These are phyloP conservation scores for Siniperca obscura DNA, from an alignment of 2,797 vertebrate genomes.

Conservation along the genomic window DNA sequence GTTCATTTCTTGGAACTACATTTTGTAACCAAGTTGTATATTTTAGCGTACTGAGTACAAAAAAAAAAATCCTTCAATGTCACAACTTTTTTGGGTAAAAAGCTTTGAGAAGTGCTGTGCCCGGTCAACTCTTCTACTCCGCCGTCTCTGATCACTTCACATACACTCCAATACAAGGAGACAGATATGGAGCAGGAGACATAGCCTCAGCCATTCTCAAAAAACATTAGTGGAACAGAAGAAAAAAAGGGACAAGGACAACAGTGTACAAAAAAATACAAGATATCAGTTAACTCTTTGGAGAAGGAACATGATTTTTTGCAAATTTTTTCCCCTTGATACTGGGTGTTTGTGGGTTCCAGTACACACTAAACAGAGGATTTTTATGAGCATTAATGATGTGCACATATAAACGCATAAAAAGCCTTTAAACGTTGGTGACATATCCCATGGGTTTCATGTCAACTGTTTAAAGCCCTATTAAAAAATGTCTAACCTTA, in stretches of 20 bases:
- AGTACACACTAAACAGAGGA: neutral
- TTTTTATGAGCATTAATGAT: neutral
- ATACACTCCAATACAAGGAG: constrained; percentile 43
- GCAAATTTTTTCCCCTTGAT: neutral
- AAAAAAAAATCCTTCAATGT: constrained; percentile 10
- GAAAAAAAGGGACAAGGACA: neutral
- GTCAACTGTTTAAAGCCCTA: neutral
- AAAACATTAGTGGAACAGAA: constrained; percentile 10
- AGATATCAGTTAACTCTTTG: constrained; percentile 1
- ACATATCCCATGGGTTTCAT: neutral
- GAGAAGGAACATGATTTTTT: neutral
- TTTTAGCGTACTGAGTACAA: neutral
- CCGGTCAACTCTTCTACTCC: constrained; percentile 22
- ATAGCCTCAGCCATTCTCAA: neutral
- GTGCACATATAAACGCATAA: neutral
- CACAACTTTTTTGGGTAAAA: constrained; percentile 13
- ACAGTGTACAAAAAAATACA: neutral
- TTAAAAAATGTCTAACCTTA: constrained; percentile 12
- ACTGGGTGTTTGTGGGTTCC: neutral
- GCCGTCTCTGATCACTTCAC: constrained; percentile 35
- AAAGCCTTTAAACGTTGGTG: constrained; percentile 11
- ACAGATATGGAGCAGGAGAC: constrained; percentile 72
- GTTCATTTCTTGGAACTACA: constrained; percentile 4
- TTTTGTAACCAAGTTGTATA: neutral
- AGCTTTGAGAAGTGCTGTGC: constrained; percentile 13